phyloP scores from a whole-genome alignment of 2,888 invertebrate genomes.

The Ichneumoninae sp. region DNA sequence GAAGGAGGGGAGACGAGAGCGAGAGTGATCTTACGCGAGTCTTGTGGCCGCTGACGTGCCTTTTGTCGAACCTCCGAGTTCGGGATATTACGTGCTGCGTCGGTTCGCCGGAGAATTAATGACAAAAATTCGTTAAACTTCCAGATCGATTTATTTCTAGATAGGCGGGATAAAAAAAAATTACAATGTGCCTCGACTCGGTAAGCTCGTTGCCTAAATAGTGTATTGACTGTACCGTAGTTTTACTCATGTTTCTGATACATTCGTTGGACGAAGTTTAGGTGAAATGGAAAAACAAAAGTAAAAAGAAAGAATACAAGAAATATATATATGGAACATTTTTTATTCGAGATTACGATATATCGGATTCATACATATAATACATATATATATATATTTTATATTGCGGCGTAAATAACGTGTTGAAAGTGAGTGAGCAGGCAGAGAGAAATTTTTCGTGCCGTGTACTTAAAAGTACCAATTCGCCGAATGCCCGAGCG shows the following conservation, averaged over 20 bases:
- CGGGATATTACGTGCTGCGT: neutral
- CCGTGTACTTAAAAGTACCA: slow-evolving; percentile 37
- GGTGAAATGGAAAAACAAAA: neutral
- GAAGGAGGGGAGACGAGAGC: neutral
- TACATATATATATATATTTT: slow-evolving; percentile 5
- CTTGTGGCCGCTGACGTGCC: slow-evolving; percentile 20
- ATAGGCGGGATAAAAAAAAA: slow-evolving; percentile 4
- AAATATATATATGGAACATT: neutral
- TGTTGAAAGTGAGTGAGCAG: slow-evolving; percentile 8
- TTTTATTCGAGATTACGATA: slow-evolving; percentile 22
- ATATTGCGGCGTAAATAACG: slow-evolving; percentile 23
- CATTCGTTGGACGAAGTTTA: neutral
- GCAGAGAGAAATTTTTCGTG: slow-evolving; percentile 24
- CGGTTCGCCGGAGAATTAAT: slow-evolving; percentile 6
- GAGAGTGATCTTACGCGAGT: neutral
- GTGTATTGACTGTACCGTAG: slow-evolving; percentile 10
- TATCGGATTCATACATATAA: slow-evolving; percentile 6
- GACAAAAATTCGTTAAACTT: slow-evolving; percentile 18
- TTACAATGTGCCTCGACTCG: slow-evolving; percentile 45
- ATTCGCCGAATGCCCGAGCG: slow-evolving; percentile 15
- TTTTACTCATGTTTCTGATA: slow-evolving; percentile 10
- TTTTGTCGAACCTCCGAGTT: neutral
- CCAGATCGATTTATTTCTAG: slow-evolving; percentile 11
- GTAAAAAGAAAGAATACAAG: neutral
- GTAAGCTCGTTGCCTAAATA: slow-evolving; percentile 4